phyloP scores from a whole-genome alignment of 2,113 vertebrate genomes.

The Mellivora capensis region DNA sequence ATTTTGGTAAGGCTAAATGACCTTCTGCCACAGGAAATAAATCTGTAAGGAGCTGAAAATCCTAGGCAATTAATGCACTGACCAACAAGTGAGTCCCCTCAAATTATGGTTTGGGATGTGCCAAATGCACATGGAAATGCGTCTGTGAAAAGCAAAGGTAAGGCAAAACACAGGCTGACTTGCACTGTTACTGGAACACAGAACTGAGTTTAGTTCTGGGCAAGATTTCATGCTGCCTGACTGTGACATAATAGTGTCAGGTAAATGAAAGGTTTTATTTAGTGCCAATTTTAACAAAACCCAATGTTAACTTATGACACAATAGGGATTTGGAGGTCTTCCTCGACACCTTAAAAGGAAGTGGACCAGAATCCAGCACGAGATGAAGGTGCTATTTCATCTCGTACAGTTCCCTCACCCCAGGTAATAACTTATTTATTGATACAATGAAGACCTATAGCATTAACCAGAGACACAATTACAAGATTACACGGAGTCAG shows the following conservation, averaged over 20 bases:
- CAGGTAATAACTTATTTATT: conserved; percentile 60
- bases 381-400: conserved; percentile 62
- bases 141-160: conserved; percentile 2
- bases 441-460: conserved; percentile 45
- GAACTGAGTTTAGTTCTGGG: not conserved
- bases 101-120: conserved; percentile 20
- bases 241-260: conserved; percentile 34
- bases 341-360: conserved; percentile 62
- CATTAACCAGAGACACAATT: conserved; percentile 41
- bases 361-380: conserved; percentile 60
- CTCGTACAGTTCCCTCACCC: not conserved
- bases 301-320: conserved; percentile 70
- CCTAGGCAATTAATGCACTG: conserved; percentile 56
- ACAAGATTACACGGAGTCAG: conserved; percentile 55
- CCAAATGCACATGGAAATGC: not conserved
- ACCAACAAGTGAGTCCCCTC: conserved; percentile 16
- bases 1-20: conserved; percentile 67
- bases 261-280: conserved; percentile 56
- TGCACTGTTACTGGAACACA: not conserved
- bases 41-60: conserved; percentile 52
- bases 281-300: conserved; percentile 68
- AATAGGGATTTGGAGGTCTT: conserved; percentile 54
- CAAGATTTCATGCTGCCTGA: not conserved
- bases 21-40: conserved; percentile 44
- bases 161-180: conserved; percentile 20